Base-by-base conservation (phyloP, 2,797 vertebrate species). In the Bradypodion pumilum region DNA sequence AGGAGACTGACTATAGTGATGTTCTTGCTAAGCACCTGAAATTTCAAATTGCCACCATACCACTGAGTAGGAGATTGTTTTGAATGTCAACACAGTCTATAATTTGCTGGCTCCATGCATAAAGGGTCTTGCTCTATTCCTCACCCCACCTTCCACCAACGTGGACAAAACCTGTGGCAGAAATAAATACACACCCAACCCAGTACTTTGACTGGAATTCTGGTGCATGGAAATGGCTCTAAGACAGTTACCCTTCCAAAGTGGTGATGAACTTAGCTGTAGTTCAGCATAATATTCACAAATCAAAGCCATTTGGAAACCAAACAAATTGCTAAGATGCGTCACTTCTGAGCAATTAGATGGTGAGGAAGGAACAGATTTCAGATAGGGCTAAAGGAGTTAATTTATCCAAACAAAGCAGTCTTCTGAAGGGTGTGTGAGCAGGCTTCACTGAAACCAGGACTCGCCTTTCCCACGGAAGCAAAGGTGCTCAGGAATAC, bases 301-400 rank as follows among this genome's bases (percentile, higher is more conserved):
- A 52, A 63, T 77, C 32, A 85, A 81, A 81, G 74, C 35, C 12
- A 27, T 68, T 62, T 23, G 23, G n/a, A 77, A 70, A 81, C 60
- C 63, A 76, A n/a, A 65, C 35, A 68, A 44, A 75, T 46, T 76
- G 62, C 35, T 44, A 66, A 60, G n/a, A 60, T 80, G 37, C 74
- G 62, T 76, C 63, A 68, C 59, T 70, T 42, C 65, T 32, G 65
- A 85, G 74, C 52, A 77, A 85, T 70, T 77, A 85, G 37, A 70
- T 62, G 56, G 27, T 32, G 69, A 85, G 32, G 56, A 62, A n/a
- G 44, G 65, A 52, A 60, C 73, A 77, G 65, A 42, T 85, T 85
- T 77, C 66, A 49, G 27, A 27, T 76, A 69, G 63, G 25, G 21
- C 0, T 8, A 72, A 77, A 76, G 29, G 40, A 76, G 84, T 35